A percentile compares a stretch with the other conserved stretches of the same genome.
Conservation (phyloP, 2,113 vertebrate species). For the Peucedramus taeniatus region DNA sequence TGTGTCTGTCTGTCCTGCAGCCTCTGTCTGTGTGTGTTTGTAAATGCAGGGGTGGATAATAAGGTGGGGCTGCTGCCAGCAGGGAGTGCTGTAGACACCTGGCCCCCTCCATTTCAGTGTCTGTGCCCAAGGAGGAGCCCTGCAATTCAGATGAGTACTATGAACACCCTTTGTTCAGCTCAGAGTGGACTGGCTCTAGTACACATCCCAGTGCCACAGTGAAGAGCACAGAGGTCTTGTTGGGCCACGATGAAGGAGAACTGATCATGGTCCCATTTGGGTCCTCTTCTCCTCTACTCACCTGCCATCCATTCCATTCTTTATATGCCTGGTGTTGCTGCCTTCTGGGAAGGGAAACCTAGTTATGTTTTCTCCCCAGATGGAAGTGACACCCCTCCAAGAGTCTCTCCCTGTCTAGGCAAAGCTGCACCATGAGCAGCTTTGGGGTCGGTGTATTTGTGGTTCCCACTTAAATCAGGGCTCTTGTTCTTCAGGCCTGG, state of each 20-base stretch:
- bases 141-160: constrained; percentile 90
- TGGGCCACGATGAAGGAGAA: constrained; percentile 93
- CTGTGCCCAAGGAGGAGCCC: constrained; percentile 90
- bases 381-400: constrained; percentile 21
- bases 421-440: background rate
- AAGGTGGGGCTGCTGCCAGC: constrained; percentile 80
- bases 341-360: background rate
- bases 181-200: constrained; percentile 86
- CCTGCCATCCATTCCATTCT: constrained; percentile 18
- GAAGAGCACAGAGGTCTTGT: constrained; percentile 76
- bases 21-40: constrained; percentile 91
- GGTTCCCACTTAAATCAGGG: background rate
- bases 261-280: constrained; percentile 84
- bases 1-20: constrained; percentile 84
- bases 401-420: background rate
- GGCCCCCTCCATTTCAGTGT: constrained; percentile 93
- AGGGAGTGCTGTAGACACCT: constrained; percentile 83
- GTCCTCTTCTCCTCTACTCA: constrained; percentile 49
- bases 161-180: constrained; percentile 95
- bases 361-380: constrained; percentile 25
- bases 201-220: constrained; percentile 81
- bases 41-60: constrained; percentile 94
- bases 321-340: background rate
- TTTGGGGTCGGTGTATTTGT: background rate
- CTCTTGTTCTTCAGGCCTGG: background rate